Base-by-base conservation (phyloP, 2,888 invertebrate genomes). In the Philopedon plagiatum region DNA sequence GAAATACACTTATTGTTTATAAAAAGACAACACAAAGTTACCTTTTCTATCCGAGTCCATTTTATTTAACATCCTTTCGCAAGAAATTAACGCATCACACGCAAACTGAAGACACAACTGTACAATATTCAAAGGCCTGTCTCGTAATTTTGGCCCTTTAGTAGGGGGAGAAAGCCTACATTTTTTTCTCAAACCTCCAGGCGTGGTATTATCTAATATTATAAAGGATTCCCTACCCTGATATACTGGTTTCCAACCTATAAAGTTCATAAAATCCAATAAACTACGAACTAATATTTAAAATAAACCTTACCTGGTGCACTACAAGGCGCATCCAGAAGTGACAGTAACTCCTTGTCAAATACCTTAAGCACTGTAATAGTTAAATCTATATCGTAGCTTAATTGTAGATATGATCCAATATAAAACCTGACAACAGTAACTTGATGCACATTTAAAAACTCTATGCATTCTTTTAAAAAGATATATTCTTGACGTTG, bases 401-500 rank as follows among this genome's bases (percentile, higher is more conserved):
- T 51, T 19, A 77, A 74, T 39, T 76, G 71, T 26, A 81, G 68
- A 71, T 78, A 81, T 58, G 71, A 64, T 13, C 80, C 80, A 21
- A 75, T 71, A 73, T 80, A 80, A 71, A 80, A 78, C 72, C 77
- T 76, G 7, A 58, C 67, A 1, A 81, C 68, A 46, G 23, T 41
- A 23, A 71, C 11, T 13, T 71, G 44, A 2, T 34, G 4, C 13
- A 19, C 37, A 7, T 13, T 46, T 21, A 71, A 49, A 60, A 39
- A 61, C 2, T 65, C 32, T 1, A 66, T 11, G 32, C 57, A 64
- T n/a, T 71, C 61, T 71, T 81, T 83, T 5, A 82, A 76, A 60
- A 86, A 81, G 57, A 94, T 90, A 76, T 91, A 91, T 86, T 94
- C 90, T 82, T 96, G 95, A 68, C 95, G 81, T 73, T 92, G 89